Percentiles rank a stretch among this genome's conserved stretches.
Conservation (phyloP, 2,113 vertebrate species). For the Halichoerus grypus region DNA sequence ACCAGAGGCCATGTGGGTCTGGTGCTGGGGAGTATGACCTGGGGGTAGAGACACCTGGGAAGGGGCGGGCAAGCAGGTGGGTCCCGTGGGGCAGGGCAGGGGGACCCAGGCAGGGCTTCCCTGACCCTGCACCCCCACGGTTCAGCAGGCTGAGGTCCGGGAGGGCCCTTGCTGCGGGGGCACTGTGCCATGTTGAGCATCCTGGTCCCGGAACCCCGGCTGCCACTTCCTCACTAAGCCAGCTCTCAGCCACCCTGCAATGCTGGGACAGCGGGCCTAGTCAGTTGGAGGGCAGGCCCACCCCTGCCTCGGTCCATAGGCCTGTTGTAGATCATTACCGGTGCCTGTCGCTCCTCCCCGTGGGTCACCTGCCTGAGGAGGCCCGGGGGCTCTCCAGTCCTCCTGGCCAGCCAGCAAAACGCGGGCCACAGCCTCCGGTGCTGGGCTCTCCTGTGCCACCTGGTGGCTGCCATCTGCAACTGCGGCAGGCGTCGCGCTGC, state of each 20-base stretch:
- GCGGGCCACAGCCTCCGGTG: fast-evolving
- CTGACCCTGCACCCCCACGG: not conserved
- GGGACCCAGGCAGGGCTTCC: not conserved
- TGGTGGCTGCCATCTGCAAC: constrained; percentile 19
- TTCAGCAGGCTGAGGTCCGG: fast-evolving
- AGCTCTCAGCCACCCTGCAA: not conserved
- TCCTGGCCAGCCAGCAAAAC: not conserved
- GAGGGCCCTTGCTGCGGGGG: too few species aligned
- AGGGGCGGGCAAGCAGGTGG: not conserved
- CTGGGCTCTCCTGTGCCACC: constrained; percentile 28
- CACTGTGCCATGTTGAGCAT: too few species aligned
- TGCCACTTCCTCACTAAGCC: not conserved
- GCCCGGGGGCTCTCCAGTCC: fast-evolving
- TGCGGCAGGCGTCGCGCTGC: not conserved
- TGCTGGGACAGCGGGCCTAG: fast-evolving
- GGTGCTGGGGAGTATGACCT: not conserved
- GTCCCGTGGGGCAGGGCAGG: not conserved
- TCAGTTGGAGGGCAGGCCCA: too few species aligned
- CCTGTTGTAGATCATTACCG: not conserved
- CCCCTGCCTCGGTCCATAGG: not conserved
- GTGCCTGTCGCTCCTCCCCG: not conserved
- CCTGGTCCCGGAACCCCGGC: too few species aligned
- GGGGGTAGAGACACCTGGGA: not conserved
- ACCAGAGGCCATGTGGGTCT: not conserved
- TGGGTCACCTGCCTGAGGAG: not conserved